Conservation (phyloP, 2,888 invertebrate genomes). For the Leucophenga montana region DNA sequence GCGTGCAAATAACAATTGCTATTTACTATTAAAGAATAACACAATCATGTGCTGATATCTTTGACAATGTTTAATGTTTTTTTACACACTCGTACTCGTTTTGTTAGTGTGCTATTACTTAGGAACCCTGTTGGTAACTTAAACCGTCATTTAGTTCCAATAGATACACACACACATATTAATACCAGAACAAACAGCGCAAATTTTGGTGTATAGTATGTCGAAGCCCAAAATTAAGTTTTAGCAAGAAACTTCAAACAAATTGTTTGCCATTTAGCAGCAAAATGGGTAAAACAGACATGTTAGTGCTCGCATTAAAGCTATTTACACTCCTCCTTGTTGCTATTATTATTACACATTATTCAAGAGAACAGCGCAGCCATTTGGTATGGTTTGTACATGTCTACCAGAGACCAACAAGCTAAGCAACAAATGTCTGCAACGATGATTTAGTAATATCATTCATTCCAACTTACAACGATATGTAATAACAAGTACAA, state of each 20-base stretch:
- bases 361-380: background rate
- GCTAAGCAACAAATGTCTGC: background rate
- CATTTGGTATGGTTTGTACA: too few relatives aligned
- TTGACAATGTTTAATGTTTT: too few relatives aligned
- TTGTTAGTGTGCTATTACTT: too few relatives aligned
- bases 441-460: slow-evolving; percentile 13
- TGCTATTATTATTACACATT: slow-evolving; percentile 13
- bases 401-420: slow-evolving; percentile 5
- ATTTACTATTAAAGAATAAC: too few relatives aligned
- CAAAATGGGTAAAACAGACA: background rate
- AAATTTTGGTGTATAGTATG: background rate
- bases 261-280: slow-evolving; percentile 21
- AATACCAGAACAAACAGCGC: background rate
- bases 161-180: background rate
- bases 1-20: too few relatives aligned
- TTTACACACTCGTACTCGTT: too few relatives aligned
- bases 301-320: background rate
- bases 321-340: background rate
- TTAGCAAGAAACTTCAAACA: slow-evolving; percentile 3
- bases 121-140: too few relatives aligned
- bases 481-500: background rate
- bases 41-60: too few relatives aligned
- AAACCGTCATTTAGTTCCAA: too few relatives aligned
- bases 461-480: slow-evolving; percentile 12
- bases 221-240: background rate